Conservation (phyloP, 2,113 vertebrate genomes). For the Chaenocephalus aceratus region DNA sequence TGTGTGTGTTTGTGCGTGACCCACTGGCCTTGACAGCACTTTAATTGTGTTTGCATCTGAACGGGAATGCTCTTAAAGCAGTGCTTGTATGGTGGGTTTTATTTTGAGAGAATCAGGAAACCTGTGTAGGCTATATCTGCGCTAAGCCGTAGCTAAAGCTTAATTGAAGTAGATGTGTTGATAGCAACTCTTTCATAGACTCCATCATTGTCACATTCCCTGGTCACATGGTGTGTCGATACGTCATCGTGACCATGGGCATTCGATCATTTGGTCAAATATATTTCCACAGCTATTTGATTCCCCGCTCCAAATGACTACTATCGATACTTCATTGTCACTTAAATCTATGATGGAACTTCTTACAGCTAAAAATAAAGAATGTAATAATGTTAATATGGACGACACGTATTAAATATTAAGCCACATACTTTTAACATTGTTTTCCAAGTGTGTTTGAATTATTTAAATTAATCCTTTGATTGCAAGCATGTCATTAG, state of each 20-base stretch:
- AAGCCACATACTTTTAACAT: neutral
- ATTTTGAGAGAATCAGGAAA: too few relatives aligned
- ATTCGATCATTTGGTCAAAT: neutral
- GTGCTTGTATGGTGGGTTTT: too few relatives aligned
- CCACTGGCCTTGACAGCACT: too few relatives aligned
- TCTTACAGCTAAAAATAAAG: constrained; percentile 6
- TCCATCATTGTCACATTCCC: neutral
- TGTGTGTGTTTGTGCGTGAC: too few relatives aligned
- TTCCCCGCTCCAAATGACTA: neutral
- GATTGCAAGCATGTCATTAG: neutral
- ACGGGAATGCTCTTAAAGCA: too few relatives aligned
- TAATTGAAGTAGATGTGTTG: neutral
- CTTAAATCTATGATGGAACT: neutral
- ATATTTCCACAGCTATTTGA: neutral
- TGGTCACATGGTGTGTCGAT: neutral
- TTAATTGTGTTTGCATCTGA: too few relatives aligned
- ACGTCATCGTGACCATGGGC: neutral
- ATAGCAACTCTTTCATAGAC: neutral
- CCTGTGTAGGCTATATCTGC: too few relatives aligned
- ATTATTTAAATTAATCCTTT: neutral
- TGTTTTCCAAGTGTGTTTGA: neutral
- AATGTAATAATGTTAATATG: neutral
- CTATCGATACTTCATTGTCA: neutral
- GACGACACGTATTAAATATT: neutral
- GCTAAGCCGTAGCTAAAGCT: neutral